These are phyloP conservation scores for Tetragonula clypearis DNA, from an alignment of 1,140 invertebrate species.

Conservation along the genomic window DNA sequence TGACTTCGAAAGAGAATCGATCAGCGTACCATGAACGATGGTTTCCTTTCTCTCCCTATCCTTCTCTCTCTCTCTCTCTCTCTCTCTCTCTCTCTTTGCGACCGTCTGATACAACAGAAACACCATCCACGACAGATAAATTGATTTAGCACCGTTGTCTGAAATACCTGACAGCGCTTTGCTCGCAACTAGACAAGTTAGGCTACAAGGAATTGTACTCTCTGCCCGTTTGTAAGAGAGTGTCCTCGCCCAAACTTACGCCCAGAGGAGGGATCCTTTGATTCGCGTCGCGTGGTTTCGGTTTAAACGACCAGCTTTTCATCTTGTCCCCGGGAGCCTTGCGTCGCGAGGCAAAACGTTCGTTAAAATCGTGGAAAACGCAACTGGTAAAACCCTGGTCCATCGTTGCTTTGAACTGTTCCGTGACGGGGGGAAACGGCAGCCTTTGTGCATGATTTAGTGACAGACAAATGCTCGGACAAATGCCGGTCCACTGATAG, in stretches of 20 bases:
- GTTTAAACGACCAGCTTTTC: not conserved
- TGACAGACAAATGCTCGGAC: not conserved
- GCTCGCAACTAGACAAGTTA: slow-evolving; percentile 38
- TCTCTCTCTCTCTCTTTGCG: not conserved
- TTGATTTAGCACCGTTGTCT: slow-evolving; percentile 41
- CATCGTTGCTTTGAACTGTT: not conserved
- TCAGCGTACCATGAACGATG: slow-evolving; percentile 23
- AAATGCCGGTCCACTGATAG: no score
- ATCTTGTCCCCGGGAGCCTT: not conserved
- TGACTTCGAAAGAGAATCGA: slow-evolving; percentile 36
- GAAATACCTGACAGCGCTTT: slow-evolving; percentile 39
- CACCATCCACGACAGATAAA: slow-evolving; percentile 31
- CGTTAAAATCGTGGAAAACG: slow-evolving; percentile 6
- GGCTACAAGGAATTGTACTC: slow-evolving; percentile 47
- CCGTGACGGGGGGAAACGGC: not conserved
- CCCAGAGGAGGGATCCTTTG: not conserved
- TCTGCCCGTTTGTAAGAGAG: not conserved
- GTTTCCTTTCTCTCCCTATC: no score
- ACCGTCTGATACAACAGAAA: slow-evolving; percentile 55
- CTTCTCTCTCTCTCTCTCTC: no score
- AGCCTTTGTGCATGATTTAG: not conserved
- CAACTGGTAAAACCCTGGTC: not conserved
- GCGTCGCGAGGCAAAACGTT: not conserved
- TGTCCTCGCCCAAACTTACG: slow-evolving; percentile 30
- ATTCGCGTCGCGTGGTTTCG: not conserved